Evolutionary conservation across 2,888 invertebrate genomes (phyloP).

Genomic region (Volucella inflata): DNA sequence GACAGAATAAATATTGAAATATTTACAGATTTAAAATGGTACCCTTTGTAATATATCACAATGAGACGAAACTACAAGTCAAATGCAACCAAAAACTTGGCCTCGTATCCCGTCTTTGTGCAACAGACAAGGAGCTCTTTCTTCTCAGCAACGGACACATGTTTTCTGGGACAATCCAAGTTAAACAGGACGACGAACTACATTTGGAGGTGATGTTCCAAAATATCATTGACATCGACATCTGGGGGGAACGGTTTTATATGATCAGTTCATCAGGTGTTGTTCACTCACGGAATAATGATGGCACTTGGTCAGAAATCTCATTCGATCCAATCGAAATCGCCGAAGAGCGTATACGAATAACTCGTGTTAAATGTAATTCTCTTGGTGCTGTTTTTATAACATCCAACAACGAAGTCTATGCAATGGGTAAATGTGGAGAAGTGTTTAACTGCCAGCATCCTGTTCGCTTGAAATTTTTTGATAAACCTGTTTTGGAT

Average conservation of each 20-base stretch:
- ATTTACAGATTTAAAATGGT: conserved; percentile 52
- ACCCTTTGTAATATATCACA: conserved; percentile 57
- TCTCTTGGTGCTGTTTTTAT: conserved; percentile 82
- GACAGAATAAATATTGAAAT: conserved; percentile 16
- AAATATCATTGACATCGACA: conserved; percentile 62
- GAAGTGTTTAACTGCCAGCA: conserved; percentile 81
- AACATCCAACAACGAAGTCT: conserved; percentile 79
- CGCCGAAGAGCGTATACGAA: conserved; percentile 80
- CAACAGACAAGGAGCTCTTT: conserved; percentile 35
- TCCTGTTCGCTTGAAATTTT: conserved; percentile 80
- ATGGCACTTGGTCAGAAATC: conserved; percentile 79
- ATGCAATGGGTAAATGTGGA: conserved; percentile 82
- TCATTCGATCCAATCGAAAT: conserved; percentile 82
- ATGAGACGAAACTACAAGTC: conserved; percentile 45
- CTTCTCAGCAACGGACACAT: conserved; percentile 55
- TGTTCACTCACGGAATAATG: conserved; percentile 47
- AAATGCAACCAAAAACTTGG: conserved; percentile 27
- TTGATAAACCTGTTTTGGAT: conserved; percentile 86
- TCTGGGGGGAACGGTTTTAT: conserved; percentile 56
- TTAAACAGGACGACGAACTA: conserved; percentile 20
- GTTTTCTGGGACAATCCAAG: conserved; percentile 34
- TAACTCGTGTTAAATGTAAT: conserved; percentile 81
- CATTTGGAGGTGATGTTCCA: conserved; percentile 50
- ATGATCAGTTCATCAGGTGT: conserved; percentile 52
- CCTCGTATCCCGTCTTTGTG: conserved; percentile 58